Conservation (phyloP, 2,797 vertebrate species). For the Tangara arthus region DNA sequence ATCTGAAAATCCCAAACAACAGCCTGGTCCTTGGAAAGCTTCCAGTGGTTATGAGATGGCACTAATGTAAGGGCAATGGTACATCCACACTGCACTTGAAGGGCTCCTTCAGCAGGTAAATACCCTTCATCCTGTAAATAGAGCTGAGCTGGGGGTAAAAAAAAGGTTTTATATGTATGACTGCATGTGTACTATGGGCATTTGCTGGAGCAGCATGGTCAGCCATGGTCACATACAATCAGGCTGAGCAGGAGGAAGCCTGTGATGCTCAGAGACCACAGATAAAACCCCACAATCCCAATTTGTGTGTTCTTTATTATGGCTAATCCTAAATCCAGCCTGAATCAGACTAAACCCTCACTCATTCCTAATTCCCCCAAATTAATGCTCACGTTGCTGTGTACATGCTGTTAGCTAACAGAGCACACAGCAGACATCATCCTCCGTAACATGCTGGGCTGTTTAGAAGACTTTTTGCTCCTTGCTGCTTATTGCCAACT, state of each 20-base stretch:
- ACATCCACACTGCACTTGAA: neutral
- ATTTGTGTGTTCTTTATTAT: neutral
- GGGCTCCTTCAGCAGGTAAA: neutral
- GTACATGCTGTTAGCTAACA: neutral
- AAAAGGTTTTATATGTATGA: neutral
- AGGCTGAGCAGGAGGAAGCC: neutral
- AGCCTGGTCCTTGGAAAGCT: slow-evolving; percentile 1
- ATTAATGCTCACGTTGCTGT: neutral
- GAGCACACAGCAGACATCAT: neutral
- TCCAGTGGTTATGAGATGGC: neutral
- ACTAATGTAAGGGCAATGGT: neutral
- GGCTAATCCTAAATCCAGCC: neutral
- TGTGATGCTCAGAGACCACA: neutral
- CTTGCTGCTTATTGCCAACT: neutral
- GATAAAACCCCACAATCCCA: neutral
- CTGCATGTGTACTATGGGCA: neutral
- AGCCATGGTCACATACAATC: rapidly evolving
- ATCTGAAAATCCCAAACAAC: neutral
- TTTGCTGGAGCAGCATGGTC: neutral
- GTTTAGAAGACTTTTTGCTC: neutral
- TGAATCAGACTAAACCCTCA: neutral
- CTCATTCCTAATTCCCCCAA: neutral
- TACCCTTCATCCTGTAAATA: neutral
- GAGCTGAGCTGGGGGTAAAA: neutral
- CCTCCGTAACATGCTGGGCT: neutral